Conservation (phyloP, 2,888 invertebrate genomes). For the Crossocerus cetratus region DNA sequence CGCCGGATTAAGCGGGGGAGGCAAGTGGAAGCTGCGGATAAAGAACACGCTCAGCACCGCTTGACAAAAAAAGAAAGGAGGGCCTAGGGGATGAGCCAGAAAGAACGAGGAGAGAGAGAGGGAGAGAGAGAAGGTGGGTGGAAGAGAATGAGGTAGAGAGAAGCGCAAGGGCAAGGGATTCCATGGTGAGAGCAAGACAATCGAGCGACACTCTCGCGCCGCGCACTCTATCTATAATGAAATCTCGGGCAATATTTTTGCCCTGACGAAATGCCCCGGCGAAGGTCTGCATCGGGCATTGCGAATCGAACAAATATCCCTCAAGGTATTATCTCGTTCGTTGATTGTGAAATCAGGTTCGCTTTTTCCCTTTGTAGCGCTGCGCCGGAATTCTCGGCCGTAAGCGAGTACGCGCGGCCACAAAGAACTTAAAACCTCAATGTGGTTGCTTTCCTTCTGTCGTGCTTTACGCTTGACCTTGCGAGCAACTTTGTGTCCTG, state of each 20-base stretch:
- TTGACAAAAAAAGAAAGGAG: slow-evolving; percentile 1
- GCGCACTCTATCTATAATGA: slow-evolving; percentile 64
- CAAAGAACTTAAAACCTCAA: slow-evolving; percentile 2
- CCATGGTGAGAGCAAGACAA: slow-evolving; percentile 23
- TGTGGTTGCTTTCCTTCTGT: neutral
- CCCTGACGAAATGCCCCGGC: slow-evolving; percentile 47
- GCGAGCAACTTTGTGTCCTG: neutral
- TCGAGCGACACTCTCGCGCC: slow-evolving; percentile 41
- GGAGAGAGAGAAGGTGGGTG: neutral
- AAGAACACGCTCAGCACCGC: too few relatives aligned
- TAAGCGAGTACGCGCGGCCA: neutral
- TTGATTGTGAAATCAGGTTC: slow-evolving; percentile 1
- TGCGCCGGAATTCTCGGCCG: neutral
- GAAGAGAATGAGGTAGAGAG: slow-evolving; percentile 1
- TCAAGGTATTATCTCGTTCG: slow-evolving; percentile 28
- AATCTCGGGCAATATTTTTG: slow-evolving; percentile 68
- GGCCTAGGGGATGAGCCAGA: neutral
- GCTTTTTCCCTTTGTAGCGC: slow-evolving; percentile 13
- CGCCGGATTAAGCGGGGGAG: slow-evolving; percentile 15
- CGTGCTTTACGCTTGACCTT: neutral
- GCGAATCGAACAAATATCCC: slow-evolving; percentile 30
- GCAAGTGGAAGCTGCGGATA: neutral
- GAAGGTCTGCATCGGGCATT: slow-evolving; percentile 15
- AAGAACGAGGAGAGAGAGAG: slow-evolving; percentile 2
- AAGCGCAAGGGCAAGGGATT: slow-evolving; percentile 32